Evolutionary conservation across 2,888 invertebrate species (phyloP).

Genomic region (Marronus borbonicus): DNA sequence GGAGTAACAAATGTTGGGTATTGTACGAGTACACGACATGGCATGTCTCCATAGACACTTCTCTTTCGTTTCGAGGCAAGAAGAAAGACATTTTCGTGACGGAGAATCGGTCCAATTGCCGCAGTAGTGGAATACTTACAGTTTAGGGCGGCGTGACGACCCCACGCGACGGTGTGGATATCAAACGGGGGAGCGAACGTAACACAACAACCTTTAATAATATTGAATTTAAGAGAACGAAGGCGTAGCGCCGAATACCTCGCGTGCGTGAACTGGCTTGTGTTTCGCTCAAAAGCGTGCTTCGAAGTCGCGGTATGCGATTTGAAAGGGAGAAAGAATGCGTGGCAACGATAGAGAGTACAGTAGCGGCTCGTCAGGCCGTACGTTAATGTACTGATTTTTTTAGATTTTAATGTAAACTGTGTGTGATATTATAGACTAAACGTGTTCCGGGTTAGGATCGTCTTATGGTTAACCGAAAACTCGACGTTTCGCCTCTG

Average conservation of each 20-base stretch:
- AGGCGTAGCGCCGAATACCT: constrained; percentile 9
- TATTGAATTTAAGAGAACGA: constrained; percentile 29
- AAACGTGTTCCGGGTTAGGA: too few relatives aligned
- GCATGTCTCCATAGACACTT: too few relatives aligned
- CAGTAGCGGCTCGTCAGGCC: too few relatives aligned
- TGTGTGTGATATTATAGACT: too few relatives aligned
- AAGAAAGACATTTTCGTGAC: constrained; percentile 2
- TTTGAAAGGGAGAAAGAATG: constrained; percentile 1
- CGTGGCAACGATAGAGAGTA: too few relatives aligned
- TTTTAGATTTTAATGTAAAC: too few relatives aligned
- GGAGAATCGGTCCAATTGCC: background rate
- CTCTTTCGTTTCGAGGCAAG: too few relatives aligned
- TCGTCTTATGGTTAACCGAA: too few relatives aligned
- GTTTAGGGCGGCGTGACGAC: constrained; percentile 17
- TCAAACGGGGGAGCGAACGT: constrained; percentile 22
- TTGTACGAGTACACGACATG: too few relatives aligned
- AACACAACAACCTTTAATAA: constrained; percentile 36
- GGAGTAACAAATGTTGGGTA: too few relatives aligned
- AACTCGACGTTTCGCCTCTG: too few relatives aligned
- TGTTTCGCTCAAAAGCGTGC: constrained; percentile 33
- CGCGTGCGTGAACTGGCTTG: constrained; percentile 21
- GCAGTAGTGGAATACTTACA: constrained; percentile 22
- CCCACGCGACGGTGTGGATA: constrained; percentile 11
- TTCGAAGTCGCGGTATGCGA: constrained; percentile 23
- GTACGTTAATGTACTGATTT: too few relatives aligned